Conservation (phyloP, 2,113 vertebrate genomes). For the Corythoichthys intestinalis region DNA sequence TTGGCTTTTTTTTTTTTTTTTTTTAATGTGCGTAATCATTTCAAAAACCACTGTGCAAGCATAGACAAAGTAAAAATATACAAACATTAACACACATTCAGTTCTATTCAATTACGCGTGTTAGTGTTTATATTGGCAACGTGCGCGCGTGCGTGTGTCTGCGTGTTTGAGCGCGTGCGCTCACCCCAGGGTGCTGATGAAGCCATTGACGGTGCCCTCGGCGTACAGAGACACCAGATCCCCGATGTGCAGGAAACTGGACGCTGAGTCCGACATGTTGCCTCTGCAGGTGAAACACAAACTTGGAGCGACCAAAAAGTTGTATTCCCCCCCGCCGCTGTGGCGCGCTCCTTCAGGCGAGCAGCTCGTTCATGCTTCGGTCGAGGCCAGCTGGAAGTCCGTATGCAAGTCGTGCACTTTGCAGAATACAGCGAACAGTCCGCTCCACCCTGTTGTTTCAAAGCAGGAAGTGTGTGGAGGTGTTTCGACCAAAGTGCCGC, state of each 20-base stretch:
- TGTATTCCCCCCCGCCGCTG: not conserved
- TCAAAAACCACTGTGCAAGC: no score
- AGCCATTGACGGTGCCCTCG: constrained; percentile 87
- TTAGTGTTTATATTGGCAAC: not conserved
- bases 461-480: constrained; percentile 53
- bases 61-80: no score
- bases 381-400: not conserved
- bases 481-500: constrained; percentile 20
- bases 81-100: no score
- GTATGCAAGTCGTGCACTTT: not conserved
- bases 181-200: constrained; percentile 94
- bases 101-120: no score
- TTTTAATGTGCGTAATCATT: no score
- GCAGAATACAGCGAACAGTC: not conserved
- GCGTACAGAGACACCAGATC: constrained; percentile 91
- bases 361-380: not conserved
- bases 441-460: not conserved
- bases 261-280: constrained; percentile 85
- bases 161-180: constrained; percentile 31
- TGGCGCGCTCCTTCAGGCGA: not conserved
- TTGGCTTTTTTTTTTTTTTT: no score
- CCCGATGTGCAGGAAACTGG: constrained; percentile 90
- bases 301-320: not conserved
- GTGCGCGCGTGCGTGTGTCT: constrained; percentile 6
- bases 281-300: not conserved